Percentiles rank a stretch among this genome's conserved stretches.
Conservation (phyloP, 2,113 vertebrate species). For the Ursus arctos region DNA sequence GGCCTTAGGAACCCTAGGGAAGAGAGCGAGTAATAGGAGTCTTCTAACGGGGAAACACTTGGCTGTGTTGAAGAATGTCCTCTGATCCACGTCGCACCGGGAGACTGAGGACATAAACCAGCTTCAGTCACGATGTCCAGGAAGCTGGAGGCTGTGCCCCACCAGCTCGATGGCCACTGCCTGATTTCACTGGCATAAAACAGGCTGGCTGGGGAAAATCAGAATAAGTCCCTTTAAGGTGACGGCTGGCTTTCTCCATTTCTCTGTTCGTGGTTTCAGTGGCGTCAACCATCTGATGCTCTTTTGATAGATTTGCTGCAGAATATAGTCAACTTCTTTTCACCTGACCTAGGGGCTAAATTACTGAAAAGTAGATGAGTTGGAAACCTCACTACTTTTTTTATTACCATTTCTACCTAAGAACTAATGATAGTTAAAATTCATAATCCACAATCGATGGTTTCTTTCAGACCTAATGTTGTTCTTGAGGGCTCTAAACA, state of each 20-base stretch:
- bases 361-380: not conserved
- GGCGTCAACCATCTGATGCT: not conserved
- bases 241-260: not conserved
- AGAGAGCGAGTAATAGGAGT: no score
- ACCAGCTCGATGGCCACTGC: not conserved
- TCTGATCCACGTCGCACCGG: not conserved
- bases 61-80: not conserved
- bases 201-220: not conserved
- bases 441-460: not conserved
- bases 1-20: not conserved
- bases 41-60: not conserved
- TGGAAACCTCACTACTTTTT: not conserved
- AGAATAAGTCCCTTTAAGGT: not conserved
- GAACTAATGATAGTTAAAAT: not conserved
- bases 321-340: not conserved
- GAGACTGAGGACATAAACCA: not conserved
- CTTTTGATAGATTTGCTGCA: not conserved
- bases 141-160: not conserved
- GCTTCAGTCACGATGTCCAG: not conserved
- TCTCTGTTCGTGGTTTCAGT: not conserved
- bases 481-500: not conserved
- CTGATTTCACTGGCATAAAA: not conserved
- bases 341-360: not conserved
- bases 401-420: not conserved
- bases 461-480: conserved; percentile 21